phyloP scores from a whole-genome alignment of 1,140 invertebrate species.

The Nephila pilipes region DNA sequence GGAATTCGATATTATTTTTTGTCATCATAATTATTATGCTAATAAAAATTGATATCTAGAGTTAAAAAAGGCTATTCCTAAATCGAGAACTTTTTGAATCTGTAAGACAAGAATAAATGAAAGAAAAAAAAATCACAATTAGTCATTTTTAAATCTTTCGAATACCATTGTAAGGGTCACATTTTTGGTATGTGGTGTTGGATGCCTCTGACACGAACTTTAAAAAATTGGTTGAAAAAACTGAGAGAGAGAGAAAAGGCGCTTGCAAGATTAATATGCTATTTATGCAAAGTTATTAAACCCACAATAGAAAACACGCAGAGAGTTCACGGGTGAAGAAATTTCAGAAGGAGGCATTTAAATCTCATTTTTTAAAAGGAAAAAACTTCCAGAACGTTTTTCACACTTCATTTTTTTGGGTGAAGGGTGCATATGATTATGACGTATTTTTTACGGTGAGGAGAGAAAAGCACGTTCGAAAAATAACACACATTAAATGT shows the following conservation, averaged over 20 bases:
- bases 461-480: neutral
- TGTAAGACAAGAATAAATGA: neutral
- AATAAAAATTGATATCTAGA: no score
- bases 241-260: neutral
- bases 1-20: no score
- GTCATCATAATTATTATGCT: no score
- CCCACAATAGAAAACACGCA: conserved; percentile 52
- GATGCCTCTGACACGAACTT: neutral
- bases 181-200: neutral
- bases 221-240: neutral
- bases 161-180: neutral
- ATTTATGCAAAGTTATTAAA: conserved; percentile 60
- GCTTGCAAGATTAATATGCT: conserved; percentile 31
- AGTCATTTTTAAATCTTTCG: neutral
- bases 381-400: conserved; percentile 17
- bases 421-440: conserved; percentile 50
- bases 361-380: conserved; percentile 54
- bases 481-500: neutral
- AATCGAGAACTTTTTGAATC: no score
- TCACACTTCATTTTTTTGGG: neutral
- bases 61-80: no score
- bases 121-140: neutral
- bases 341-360: conserved; percentile 21
- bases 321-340: conserved; percentile 54
- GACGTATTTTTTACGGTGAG: neutral